phyloP scores from a whole-genome alignment of 2,888 invertebrate species.

The Pogonocherus hispidulus region DNA sequence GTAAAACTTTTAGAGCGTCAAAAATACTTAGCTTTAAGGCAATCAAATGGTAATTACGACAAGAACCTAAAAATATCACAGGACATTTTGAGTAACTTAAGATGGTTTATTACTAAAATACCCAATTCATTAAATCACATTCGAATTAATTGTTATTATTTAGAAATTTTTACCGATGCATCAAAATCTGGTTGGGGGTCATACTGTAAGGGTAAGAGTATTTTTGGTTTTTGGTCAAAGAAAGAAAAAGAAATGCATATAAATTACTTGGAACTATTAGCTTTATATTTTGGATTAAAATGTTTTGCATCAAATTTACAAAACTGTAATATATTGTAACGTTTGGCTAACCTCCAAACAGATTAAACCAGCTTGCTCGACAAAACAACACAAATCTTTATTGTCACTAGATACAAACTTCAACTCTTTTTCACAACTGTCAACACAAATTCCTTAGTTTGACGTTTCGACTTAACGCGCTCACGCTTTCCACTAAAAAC shows the following conservation, averaged over 20 bases:
- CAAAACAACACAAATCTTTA: too few species aligned
- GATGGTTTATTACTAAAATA: neutral
- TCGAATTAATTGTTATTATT: neutral
- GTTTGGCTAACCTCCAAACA: too few species aligned
- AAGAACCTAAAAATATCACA: neutral
- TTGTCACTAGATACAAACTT: too few species aligned
- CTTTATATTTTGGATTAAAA: neutral
- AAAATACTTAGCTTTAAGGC: neutral
- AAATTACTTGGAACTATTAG: neutral
- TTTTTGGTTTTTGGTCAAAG: neutral
- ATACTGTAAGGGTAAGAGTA: neutral
- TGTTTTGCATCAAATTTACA: too few species aligned
- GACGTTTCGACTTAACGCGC: too few species aligned
- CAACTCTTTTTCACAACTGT: too few species aligned
- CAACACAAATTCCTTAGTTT: too few species aligned
- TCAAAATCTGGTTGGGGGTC: neutral
- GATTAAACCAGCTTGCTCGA: too few species aligned
- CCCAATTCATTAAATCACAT: neutral
- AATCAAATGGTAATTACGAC: neutral
- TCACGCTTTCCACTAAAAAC: too few species aligned
- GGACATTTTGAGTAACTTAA: neutral
- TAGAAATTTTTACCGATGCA: neutral
- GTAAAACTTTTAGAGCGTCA: neutral
- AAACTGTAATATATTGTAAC: too few species aligned
- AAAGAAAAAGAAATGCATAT: neutral